Evolutionary conservation across 2,888 invertebrate species (phyloP), one percentile per base, ranked within the genome.

Genomic region (Xanthorhoe spadicearia): DNA sequence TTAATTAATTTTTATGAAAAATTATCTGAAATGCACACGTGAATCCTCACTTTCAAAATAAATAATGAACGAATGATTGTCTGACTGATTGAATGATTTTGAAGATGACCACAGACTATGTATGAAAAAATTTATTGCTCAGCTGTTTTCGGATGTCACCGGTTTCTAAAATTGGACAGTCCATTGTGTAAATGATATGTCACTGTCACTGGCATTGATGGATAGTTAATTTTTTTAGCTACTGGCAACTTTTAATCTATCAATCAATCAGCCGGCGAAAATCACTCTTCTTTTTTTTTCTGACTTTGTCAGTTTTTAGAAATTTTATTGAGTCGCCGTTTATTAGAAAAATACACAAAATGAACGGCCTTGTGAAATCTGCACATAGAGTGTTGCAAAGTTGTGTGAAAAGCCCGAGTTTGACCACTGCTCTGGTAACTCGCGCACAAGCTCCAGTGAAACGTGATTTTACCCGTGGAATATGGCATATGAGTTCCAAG

Each of bases 401-500:
- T 66, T 89, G 88, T 73, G 87, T 87, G 28, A 92, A 90, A 80
- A 88, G 75, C 72, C 74, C 87, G 15, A 83, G 83, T 71, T 74
- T 92, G 62, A 79, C 89, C 43, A 81, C 87, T 56, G 81, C 90
- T 17, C 81, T 93, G 55, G 85, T 91, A 10, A 86, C 86, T 66
- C 87, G 91, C 19, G 83, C 87, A 5, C 87, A 89, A 53, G 83
- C 85, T 52, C 89, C 92, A 17, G 88, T 90, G 56, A 95, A 95
- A 85, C 94, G 95, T 77, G 95, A 96, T 85, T 94, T 95, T 72
- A 94, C 95, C 0, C 92, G 96, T 74, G 95, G 95, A 74, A 89
- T 96, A 79, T 96, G 96, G 96, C 95, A 96, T 94, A 95, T 96
- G 95, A 95, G 90, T 80, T 90, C 92, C 15, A 89, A 88, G 63